phyloP scores from a whole-genome alignment of 2,113 vertebrate species.

The Rhinichthys klamathensis region DNA sequence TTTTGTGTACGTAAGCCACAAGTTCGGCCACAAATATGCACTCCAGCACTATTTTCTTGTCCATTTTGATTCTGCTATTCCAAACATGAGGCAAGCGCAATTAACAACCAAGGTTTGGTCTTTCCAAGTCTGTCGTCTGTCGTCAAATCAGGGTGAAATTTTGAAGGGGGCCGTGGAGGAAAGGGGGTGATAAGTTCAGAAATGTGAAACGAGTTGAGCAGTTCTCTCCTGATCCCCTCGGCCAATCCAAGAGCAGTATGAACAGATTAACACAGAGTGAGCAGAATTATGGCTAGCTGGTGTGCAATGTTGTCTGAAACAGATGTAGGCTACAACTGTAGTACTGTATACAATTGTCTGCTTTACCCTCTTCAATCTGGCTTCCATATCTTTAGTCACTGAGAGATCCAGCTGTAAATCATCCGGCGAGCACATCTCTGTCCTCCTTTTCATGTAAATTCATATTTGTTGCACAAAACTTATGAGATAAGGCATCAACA shows the following conservation, averaged over 20 bases:
- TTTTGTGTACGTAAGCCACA: background rate
- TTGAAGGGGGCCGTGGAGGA: constrained; percentile 61
- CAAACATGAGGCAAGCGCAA: constrained; percentile 70
- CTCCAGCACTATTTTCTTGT: constrained; percentile 66
- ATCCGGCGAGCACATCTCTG: constrained; percentile 32
- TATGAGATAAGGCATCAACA: constrained; percentile 4
- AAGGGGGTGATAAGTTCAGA: constrained; percentile 56
- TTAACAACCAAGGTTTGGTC: constrained; percentile 74
- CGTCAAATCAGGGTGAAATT: constrained; percentile 59
- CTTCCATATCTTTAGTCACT: constrained; percentile 44
- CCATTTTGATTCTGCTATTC: constrained; percentile 65
- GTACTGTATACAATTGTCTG: constrained; percentile 41
- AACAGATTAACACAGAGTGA: constrained; percentile 66
- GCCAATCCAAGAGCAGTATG: constrained; percentile 58
- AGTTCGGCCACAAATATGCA: constrained; percentile 64
- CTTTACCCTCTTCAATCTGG: constrained; percentile 3
- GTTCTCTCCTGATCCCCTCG: background rate
- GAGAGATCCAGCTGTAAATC: constrained; percentile 36
- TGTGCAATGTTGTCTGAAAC: constrained; percentile 60
- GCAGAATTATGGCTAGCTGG: constrained; percentile 70
- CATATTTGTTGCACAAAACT: constrained; percentile 40
- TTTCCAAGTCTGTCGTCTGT: constrained; percentile 69
- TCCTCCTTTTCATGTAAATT: constrained; percentile 33
- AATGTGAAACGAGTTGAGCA: constrained; percentile 10
- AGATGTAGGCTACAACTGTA: constrained; percentile 56